These are phyloP conservation scores for Siderastrea radians DNA, from an alignment of 92 coral and sea anemone genomes.

Conservation along the genomic window DNA sequence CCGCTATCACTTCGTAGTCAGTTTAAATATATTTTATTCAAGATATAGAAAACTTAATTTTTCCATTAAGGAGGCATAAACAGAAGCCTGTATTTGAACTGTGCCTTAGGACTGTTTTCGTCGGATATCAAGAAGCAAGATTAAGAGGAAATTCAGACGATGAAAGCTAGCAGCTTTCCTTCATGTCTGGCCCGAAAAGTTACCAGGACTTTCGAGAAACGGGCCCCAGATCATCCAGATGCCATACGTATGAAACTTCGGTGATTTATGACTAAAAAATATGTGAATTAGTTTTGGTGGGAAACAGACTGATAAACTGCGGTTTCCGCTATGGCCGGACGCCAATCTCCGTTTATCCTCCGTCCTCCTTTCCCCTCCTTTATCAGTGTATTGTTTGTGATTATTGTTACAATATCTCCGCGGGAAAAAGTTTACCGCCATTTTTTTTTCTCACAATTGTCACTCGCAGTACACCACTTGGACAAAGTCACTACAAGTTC, in stretches of 20 bases:
- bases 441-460: background rate
- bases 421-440: background rate
- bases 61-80: too few relatives aligned
- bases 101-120: too few relatives aligned
- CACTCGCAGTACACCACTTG: background rate
- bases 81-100: too few relatives aligned
- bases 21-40: too few relatives aligned
- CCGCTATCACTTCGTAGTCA: too few relatives aligned
- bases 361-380: background rate
- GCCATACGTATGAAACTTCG: background rate
- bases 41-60: too few relatives aligned
- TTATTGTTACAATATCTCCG: background rate
- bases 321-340: conserved; percentile 24
- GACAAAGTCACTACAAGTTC: too few relatives aligned
- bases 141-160: too few relatives aligned
- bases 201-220: too few relatives aligned
- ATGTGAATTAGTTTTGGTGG: background rate
- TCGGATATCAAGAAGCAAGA: too few relatives aligned
- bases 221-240: background rate
- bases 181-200: background rate
- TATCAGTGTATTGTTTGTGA: background rate
- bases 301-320: background rate
- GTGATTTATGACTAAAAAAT: background rate
- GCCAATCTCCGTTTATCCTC: background rate
- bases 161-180: background rate